Conservation (phyloP, 2,888 invertebrate genomes). For the Oscheius myriophilus region DNA sequence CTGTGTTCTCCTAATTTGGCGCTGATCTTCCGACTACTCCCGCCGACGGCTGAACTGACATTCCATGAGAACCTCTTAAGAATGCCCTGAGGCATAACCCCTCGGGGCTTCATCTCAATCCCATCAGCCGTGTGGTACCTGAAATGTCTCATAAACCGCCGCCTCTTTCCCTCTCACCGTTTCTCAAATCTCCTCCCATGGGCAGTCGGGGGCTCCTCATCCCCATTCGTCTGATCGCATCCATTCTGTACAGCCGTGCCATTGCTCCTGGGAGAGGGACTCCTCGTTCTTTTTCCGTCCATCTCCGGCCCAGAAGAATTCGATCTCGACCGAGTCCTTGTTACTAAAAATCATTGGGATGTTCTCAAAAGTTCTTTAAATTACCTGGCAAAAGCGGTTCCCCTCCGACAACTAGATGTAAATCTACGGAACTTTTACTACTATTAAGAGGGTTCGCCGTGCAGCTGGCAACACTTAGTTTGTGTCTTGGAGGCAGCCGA, state of each 20-base stretch:
- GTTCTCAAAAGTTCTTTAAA: neutral
- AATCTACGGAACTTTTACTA: slow-evolving; percentile 54
- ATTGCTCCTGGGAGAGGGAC: slow-evolving; percentile 33
- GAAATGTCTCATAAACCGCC: neutral
- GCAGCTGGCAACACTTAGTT: slow-evolving; percentile 52
- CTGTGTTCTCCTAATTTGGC: slow-evolving; percentile 47
- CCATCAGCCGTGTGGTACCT: slow-evolving; percentile 74
- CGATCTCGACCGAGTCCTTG: slow-evolving; percentile 43
- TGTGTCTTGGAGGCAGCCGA: slow-evolving; percentile 42
- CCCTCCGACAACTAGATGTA: slow-evolving; percentile 44
- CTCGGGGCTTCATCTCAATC: slow-evolving; percentile 73
- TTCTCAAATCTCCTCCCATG: slow-evolving; percentile 56
- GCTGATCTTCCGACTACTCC: slow-evolving; percentile 49
- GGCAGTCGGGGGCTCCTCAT: slow-evolving; percentile 36
- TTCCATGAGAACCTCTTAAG: slow-evolving; percentile 59
- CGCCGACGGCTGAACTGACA: slow-evolving; percentile 45
- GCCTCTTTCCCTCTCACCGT: slow-evolving; percentile 9
- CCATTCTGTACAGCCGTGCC: slow-evolving; percentile 1
- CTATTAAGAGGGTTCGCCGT: slow-evolving; percentile 47
- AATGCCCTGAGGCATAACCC: slow-evolving; percentile 43
- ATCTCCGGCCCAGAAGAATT: slow-evolving; percentile 58
- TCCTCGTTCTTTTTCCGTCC: slow-evolving; percentile 38
- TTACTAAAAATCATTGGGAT: too few species aligned
- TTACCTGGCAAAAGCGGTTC: slow-evolving; percentile 21
- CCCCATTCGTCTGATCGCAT: slow-evolving; percentile 18